Evolutionary conservation across 1,140 invertebrate species (phyloP), one percentile per base, ranked within the genome.

Genomic region (Tetramorium parvispinum): DNA sequence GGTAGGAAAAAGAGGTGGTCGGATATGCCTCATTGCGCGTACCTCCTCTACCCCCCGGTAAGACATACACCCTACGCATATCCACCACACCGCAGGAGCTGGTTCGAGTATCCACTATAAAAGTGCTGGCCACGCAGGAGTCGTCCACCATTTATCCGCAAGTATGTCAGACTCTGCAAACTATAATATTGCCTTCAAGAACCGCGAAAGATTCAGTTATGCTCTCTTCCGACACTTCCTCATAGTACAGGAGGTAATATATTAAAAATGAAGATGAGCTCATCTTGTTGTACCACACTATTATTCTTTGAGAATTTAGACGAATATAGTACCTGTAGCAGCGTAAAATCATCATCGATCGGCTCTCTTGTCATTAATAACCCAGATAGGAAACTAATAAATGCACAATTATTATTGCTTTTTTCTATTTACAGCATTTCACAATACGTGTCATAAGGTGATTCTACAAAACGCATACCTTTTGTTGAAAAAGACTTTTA

Each of bases 91-190:
- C 91, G 16, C 89, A 93, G 46, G 93, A 95, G 75, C 87, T 94
- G 57, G 83, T 91, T 6, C 93, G 91, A 90, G 87, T 94, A 37
- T 92, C 92, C 3, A 92, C 90, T 2, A 89, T 95, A 1, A 95
- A 94, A 89, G 92, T 95, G 5, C 76, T 95, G 6, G 95, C 94
- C 0, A 93, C 92, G 0, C 93, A 95, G 65, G 94, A 94, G 75
- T 93, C 92, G 46, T 92, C 94, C 0, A 79, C 92, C 5, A 89
- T 92, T 85, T 94, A 94, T 91, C 94, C 93, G 75, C 93, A 94
- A 79, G 94, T 95, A 87, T 63, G 83, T 87, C 49, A 18, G 10
- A 70, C 16, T 21, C 11, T 21, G 73, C 24, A 21, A 65, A 91
- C 61, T 85, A 37, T 85, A 37, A 87, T 77, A 27, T 83, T 24